phyloP scores from a whole-genome alignment of 2,888 invertebrate genomes.

The Drosophila quasianomalipes region DNA sequence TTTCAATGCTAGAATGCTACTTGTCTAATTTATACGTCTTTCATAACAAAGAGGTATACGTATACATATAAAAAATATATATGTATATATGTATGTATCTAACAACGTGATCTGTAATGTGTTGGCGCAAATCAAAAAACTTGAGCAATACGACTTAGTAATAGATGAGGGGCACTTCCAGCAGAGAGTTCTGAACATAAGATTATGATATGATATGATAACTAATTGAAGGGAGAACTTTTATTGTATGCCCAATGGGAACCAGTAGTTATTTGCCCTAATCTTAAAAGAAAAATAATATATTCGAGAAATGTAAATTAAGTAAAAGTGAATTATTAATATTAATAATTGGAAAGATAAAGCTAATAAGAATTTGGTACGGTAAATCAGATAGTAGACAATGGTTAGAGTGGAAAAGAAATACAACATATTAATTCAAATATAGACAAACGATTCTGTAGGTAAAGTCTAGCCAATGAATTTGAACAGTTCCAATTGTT shows the following conservation, averaged over 20 bases:
- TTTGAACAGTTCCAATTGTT: background rate
- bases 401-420: background rate
- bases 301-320: background rate
- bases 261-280: background rate
- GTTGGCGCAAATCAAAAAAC: background rate
- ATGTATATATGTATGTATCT: background rate
- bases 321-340: background rate
- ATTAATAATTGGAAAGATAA: background rate
- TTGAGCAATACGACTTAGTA: constrained; percentile 5
- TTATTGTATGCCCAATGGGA: background rate
- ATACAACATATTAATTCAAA: background rate
- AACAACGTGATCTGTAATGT: constrained; percentile 6
- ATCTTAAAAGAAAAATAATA: background rate
- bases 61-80: background rate
- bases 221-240: background rate
- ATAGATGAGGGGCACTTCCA: background rate
- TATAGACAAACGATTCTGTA: background rate
- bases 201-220: background rate
- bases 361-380: background rate
- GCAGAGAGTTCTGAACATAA: background rate
- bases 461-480: background rate
- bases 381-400: background rate
- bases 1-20: constrained; percentile 25
- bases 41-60: constrained; percentile 5
- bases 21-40: constrained; percentile 19